Percentiles rank a stretch among this genome's conserved stretches.
Conservation (phyloP, 2,797 vertebrate species). For the Clarias fuscus region DNA sequence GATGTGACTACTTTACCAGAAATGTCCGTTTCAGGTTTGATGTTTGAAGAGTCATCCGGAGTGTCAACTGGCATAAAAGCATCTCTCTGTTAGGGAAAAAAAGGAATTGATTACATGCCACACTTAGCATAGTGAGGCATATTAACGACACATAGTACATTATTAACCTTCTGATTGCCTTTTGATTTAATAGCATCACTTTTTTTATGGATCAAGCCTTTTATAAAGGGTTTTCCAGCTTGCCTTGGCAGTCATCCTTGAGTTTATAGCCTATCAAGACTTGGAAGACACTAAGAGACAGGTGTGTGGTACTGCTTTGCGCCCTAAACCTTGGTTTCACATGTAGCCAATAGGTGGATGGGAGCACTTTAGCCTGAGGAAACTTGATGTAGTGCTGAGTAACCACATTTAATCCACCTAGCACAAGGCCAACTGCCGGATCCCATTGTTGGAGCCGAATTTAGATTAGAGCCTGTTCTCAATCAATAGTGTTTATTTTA, state of each 20-base stretch:
- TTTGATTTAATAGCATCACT: not conserved
- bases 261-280: conserved; percentile 39
- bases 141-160: too few species aligned
- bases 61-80: conserved; percentile 51
- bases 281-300: conserved; percentile 30
- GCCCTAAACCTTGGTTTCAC: conserved; percentile 39
- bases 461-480: conserved; percentile 26
- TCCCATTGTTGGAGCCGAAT: conserved; percentile 27
- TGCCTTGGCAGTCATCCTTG: conserved; percentile 4
- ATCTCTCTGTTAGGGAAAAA: conserved; percentile 45
- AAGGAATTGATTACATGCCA: not conserved
- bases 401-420: conserved; percentile 49
- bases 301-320: conserved; percentile 36
- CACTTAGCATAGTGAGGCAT: too few species aligned
- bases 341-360: conserved; percentile 48
- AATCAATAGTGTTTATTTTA: conserved; percentile 44
- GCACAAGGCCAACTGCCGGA: conserved; percentile 41
- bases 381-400: conserved; percentile 55
- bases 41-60: conserved; percentile 48
- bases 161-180: not conserved
- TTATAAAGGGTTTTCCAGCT: conserved; percentile 1
- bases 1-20: conserved; percentile 60
- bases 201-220: not conserved
- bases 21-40: conserved; percentile 39
- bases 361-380: conserved; percentile 48